A percentile compares a stretch with the other conserved stretches of the same genome.
Evolutionary conservation across 2,888 invertebrate species (phyloP).

Genomic region (Prenolepis imparis): DNA sequence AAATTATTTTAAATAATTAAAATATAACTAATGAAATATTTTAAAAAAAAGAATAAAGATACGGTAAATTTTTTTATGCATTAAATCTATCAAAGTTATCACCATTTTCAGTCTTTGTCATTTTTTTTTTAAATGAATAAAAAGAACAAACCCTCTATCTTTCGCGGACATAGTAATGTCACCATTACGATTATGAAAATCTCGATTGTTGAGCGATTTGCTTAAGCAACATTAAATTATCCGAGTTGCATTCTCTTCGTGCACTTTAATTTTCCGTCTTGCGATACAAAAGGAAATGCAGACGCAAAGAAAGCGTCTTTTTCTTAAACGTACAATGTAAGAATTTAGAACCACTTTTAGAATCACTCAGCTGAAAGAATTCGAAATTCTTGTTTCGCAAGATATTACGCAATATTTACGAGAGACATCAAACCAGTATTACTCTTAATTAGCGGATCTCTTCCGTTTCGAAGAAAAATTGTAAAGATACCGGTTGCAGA

Average conservation of each 20-base stretch:
- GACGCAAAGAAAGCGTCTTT: background rate
- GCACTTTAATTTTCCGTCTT: slow-evolving; percentile 14
- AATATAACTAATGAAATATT: background rate
- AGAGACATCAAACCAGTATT: slow-evolving; percentile 23
- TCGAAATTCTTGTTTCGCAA: background rate
- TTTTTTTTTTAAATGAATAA: slow-evolving; percentile 11
- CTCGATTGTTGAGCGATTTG: slow-evolving; percentile 30
- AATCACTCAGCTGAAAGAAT: background rate
- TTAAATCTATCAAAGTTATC: background rate
- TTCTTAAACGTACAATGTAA: background rate
- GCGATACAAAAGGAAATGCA: slow-evolving; percentile 35
- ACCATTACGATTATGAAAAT: slow-evolving; percentile 44
- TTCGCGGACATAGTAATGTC: slow-evolving; percentile 19
- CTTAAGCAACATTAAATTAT: slow-evolving; percentile 41
- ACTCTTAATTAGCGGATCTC: slow-evolving; percentile 59
- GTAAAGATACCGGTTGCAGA: background rate
- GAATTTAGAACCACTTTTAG: background rate
- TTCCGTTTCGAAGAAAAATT: slow-evolving; percentile 59
- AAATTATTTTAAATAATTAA: background rate
- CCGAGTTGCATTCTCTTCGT: slow-evolving; percentile 12
- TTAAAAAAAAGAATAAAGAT: background rate
- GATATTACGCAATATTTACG: slow-evolving; percentile 48
- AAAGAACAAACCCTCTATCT: background rate
- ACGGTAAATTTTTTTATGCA: background rate
- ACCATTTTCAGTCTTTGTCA: background rate